Evolutionary conservation across 2,113 vertebrate species (phyloP).

Genomic region (Oenanthe oenanthe): DNA sequence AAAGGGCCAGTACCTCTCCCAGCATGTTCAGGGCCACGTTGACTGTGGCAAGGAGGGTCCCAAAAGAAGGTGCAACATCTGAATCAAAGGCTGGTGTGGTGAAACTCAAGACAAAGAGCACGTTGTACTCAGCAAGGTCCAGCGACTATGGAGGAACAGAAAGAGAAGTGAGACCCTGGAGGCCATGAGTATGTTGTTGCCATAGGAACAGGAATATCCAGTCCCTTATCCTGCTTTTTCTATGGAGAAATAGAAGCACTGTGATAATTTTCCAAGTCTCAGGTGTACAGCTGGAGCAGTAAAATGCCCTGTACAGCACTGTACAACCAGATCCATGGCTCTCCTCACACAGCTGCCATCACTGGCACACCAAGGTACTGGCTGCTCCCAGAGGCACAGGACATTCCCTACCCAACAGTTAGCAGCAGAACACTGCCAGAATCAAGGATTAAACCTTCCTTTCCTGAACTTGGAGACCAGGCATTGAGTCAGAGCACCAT

Average conservation of each 20-base stretch:
- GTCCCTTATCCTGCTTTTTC: not conserved
- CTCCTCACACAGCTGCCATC: not conserved
- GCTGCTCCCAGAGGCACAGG: not conserved
- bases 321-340: fast-evolving
- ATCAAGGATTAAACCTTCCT: not conserved
- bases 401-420: not conserved
- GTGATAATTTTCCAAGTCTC: not conserved
- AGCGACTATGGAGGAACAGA: constrained; percentile 79
- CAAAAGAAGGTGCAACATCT: constrained; percentile 94
- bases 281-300: not conserved
- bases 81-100: constrained; percentile 94
- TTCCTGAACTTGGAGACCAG: not conserved
- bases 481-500: not conserved
- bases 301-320: not conserved
- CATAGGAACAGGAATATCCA: not conserved
- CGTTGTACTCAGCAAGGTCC: constrained; percentile 92
- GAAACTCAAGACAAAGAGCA: constrained; percentile 93
- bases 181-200: not conserved
- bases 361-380: not conserved
- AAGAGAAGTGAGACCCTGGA: not conserved
- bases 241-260: not conserved
- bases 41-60: constrained; percentile 93
- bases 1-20: constrained; percentile 82
- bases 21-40: constrained; percentile 94
- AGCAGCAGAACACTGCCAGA: not conserved